phyloP scores from a whole-genome alignment of 1,140 invertebrate species.

The Caenorhabditis briggsae region DNA sequence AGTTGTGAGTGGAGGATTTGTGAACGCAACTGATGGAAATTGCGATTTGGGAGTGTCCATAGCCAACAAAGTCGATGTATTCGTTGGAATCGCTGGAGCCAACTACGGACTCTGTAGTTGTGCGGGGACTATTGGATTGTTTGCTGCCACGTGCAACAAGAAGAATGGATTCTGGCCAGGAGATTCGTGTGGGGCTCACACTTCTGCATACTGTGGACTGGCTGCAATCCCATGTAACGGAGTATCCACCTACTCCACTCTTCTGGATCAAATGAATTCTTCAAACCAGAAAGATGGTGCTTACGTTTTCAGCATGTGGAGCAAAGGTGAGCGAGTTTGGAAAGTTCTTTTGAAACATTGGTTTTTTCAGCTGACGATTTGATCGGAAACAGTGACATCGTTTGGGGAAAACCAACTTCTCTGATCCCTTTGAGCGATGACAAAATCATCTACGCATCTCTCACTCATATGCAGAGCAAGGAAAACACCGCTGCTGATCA shows the following conservation, averaged over 20 bases:
- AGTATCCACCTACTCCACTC: slow-evolving; percentile 48
- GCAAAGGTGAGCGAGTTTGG: slow-evolving; percentile 50
- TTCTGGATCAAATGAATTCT: slow-evolving; percentile 57
- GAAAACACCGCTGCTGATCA: slow-evolving; percentile 67
- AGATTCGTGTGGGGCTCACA: slow-evolving; percentile 58
- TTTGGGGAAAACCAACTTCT: slow-evolving; percentile 66
- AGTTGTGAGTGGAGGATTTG: slow-evolving; percentile 66
- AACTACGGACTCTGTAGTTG: slow-evolving; percentile 69
- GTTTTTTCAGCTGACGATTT: slow-evolving; percentile 65
- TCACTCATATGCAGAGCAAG: slow-evolving; percentile 70
- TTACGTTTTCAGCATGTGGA: slow-evolving; percentile 64
- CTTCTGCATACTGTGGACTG: slow-evolving; percentile 46
- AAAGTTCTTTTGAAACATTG: background rate
- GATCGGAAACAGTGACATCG: slow-evolving; percentile 63
- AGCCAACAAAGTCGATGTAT: slow-evolving; percentile 62
- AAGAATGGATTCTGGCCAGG: slow-evolving; percentile 69
- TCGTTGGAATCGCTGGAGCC: slow-evolving; percentile 67
- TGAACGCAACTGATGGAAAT: slow-evolving; percentile 63
- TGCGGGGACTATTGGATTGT: background rate
- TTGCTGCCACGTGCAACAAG: slow-evolving; percentile 65
- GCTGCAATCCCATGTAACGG: slow-evolving; percentile 28
- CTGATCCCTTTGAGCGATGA: slow-evolving; percentile 62
- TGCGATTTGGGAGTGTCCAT: slow-evolving; percentile 65
- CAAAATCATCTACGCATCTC: slow-evolving; percentile 57
- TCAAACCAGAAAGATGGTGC: slow-evolving; percentile 52